Percentiles rank a stretch among this genome's conserved stretches.
phyloP scores from a whole-genome alignment of 2,797 vertebrate species.

The Pitangus sulphuratus region DNA sequence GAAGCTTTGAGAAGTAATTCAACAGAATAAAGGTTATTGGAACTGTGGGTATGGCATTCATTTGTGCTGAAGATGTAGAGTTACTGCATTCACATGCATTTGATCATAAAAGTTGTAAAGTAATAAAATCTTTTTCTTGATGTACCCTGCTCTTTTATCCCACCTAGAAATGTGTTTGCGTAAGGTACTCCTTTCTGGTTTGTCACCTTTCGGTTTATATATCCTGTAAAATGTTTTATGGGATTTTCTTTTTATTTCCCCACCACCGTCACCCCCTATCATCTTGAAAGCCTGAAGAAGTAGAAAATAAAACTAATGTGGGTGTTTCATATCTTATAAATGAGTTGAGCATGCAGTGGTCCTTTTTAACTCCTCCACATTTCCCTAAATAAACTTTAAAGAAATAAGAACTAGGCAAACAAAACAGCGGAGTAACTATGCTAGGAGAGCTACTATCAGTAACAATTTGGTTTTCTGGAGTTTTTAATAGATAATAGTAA shows the following conservation, averaged over 20 bases:
- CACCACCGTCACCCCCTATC: accelerated
- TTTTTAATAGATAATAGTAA: not conserved
- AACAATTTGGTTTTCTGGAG: not conserved
- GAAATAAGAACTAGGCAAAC: not conserved
- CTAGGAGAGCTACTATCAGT: not conserved
- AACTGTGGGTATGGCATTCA: conserved; percentile 3
- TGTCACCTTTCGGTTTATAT: not conserved
- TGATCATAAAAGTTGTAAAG: conserved; percentile 18
- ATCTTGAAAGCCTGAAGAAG: not conserved
- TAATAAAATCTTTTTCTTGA: not conserved
- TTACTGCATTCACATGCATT: conserved; percentile 12
- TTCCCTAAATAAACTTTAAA: not conserved
- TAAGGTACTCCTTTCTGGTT: not conserved
- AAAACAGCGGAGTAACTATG: not conserved
- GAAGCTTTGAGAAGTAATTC: conserved; percentile 34
- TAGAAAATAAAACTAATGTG: not conserved
- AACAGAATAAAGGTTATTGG: conserved; percentile 21
- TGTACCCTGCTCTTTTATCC: not conserved
- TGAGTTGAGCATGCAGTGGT: not conserved
- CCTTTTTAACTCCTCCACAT: not conserved
- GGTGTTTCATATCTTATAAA: conserved; percentile 3
- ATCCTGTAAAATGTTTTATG: not conserved
- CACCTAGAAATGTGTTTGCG: not conserved
- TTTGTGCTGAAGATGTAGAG: not conserved
- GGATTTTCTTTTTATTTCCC: not conserved